phyloP scores from a whole-genome alignment of 2,888 invertebrate genomes.

The Smittia aterrima region DNA sequence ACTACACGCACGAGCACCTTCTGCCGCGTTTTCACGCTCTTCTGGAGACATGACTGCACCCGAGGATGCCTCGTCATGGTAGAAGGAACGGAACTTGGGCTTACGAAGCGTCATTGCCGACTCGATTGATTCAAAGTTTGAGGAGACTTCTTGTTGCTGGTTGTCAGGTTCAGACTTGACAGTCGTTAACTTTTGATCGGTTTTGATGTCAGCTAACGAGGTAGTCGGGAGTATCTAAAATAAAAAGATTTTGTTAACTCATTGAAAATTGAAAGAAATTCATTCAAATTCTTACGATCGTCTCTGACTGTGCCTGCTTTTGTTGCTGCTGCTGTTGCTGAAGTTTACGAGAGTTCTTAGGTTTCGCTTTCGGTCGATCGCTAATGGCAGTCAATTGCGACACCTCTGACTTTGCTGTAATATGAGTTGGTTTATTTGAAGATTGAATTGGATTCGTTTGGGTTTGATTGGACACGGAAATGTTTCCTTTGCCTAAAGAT shows the following conservation, averaged over 20 bases:
- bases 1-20: slow-evolving; percentile 3
- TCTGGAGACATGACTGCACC: neutral
- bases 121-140: neutral
- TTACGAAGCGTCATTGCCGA: neutral
- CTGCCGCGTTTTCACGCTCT: neutral
- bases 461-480: slow-evolving; percentile 26
- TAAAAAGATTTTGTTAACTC: neutral
- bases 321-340: slow-evolving; percentile 49
- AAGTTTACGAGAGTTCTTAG: slow-evolving; percentile 68
- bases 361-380: slow-evolving; percentile 80
- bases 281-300: neutral
- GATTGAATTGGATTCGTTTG: slow-evolving; percentile 10
- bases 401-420: slow-evolving; percentile 54
- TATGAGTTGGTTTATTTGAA: slow-evolving; percentile 45
- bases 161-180: neutral
- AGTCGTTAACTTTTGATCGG: neutral
- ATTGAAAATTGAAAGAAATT: neutral
- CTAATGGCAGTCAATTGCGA: slow-evolving; percentile 71
- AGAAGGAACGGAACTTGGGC: neutral
- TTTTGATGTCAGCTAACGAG: neutral
- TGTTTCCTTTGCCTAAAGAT: slow-evolving; percentile 28
- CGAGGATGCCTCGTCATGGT: neutral
- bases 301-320: slow-evolving; percentile 43
- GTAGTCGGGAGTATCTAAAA: neutral
- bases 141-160: neutral